These are phyloP conservation scores for Glaucopsyche alexis DNA, from an alignment of 2,888 invertebrate species.

Conservation along the genomic window DNA sequence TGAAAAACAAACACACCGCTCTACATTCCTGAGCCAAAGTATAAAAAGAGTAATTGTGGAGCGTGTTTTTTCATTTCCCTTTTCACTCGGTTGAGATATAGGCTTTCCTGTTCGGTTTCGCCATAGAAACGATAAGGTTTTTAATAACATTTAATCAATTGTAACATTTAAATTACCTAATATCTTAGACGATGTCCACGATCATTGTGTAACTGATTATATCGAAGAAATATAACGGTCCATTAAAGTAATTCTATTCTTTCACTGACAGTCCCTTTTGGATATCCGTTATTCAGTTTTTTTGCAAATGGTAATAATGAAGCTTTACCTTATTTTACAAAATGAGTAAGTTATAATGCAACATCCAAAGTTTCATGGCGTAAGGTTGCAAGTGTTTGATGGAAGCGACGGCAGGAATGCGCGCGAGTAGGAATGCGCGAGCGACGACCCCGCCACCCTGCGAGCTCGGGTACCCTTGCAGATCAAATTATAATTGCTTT, in stretches of 20 bases:
- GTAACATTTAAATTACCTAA: conserved; percentile 10
- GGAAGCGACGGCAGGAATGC: conserved; percentile 58
- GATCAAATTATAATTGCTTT: conserved; percentile 30
- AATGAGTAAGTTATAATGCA: not conserved
- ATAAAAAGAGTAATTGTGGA: not conserved
- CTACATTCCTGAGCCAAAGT: not conserved
- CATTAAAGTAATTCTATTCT: not conserved
- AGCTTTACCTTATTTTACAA: too few relatives aligned
- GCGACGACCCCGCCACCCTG: conserved; percentile 58
- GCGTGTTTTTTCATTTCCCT: conserved; percentile 1
- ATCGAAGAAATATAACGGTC: not conserved
- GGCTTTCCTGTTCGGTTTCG: not conserved
- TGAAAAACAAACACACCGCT: not conserved
- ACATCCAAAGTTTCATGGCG: conserved; percentile 18
- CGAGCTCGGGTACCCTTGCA: conserved; percentile 29
- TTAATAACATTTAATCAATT: not conserved
- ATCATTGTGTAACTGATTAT: conserved; percentile 8
- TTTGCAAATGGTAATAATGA: too few relatives aligned
- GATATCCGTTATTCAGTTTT: too few relatives aligned
- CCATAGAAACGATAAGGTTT: not conserved
- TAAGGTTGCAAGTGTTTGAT: conserved; percentile 29
- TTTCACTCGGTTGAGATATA: not conserved
- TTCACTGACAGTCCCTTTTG: not conserved
- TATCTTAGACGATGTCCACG: not conserved
- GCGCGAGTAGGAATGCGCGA: conserved; percentile 61